A percentile compares a stretch with the other conserved stretches of the same genome.
Evolutionary conservation across 2,888 invertebrate genomes (phyloP).

Genomic region (Drosophila rellima): DNA sequence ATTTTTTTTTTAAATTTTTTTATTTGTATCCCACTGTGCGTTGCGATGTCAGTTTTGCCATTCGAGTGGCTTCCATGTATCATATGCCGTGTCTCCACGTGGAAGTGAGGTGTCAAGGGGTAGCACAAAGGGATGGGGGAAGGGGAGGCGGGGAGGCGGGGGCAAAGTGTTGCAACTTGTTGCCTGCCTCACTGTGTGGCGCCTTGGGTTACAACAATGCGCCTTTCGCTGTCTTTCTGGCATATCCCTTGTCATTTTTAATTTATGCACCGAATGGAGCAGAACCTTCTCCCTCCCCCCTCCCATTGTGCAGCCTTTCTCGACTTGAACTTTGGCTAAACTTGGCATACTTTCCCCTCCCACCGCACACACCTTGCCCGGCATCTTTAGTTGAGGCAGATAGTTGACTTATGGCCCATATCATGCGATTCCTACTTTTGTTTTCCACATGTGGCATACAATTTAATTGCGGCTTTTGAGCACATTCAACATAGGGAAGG

Average conservation of each 20-base stretch:
- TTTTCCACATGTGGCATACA: conserved; percentile 25
- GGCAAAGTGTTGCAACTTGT: conserved; percentile 68
- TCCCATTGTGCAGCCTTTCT: not conserved
- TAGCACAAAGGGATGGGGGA: not conserved
- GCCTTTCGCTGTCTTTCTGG: conserved; percentile 38
- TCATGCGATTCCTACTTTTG: conserved; percentile 32
- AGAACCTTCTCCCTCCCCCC: not conserved
- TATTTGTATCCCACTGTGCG: not conserved
- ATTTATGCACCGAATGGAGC: conserved; percentile 64
- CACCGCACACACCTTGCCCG: too few relatives aligned
- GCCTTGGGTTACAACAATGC: conserved; percentile 57
- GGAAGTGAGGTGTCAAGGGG: not conserved
- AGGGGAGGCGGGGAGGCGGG: not conserved
- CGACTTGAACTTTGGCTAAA: conserved; percentile 53
- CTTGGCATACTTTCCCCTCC: conserved; percentile 13
- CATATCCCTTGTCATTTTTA: conserved; percentile 81
- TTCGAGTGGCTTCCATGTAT: conserved; percentile 49
- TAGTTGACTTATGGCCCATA: conserved; percentile 66
- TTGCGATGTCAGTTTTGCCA: conserved; percentile 31
- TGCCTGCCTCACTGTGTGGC: conserved; percentile 30
- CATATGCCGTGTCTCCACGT: conserved; percentile 13
- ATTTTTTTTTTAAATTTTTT: too few relatives aligned
- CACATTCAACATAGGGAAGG: conserved; percentile 10
- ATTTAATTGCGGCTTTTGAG: conserved; percentile 26
- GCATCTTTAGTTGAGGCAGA: conserved; percentile 24